Percentiles rank a stretch among this genome's conserved stretches.
These are phyloP conservation scores for Acleris cristana DNA, from an alignment of 2,888 invertebrate genomes.

Conservation along the genomic window DNA sequence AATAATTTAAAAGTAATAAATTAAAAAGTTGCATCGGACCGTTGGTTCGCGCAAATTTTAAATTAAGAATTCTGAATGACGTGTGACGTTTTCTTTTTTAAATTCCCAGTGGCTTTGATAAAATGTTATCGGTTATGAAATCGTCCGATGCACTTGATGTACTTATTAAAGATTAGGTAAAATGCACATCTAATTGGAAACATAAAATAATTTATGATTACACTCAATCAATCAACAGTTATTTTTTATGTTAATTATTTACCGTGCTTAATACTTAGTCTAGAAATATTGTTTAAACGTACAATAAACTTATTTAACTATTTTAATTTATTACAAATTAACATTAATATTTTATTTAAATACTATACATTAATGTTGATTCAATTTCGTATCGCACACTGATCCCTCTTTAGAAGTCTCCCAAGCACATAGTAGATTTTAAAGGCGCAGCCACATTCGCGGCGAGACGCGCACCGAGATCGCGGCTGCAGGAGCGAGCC, in stretches of 20 bases:
- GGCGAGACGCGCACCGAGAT: constrained; percentile 41
- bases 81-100: neutral
- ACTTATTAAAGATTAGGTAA: constrained; percentile 17
- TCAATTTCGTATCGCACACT: neutral
- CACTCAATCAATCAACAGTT: neutral
- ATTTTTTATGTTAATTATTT: too few relatives aligned
- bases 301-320: too few relatives aligned
- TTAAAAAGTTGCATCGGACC: constrained; percentile 39
- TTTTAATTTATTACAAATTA: too few relatives aligned
- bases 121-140: constrained; percentile 18
- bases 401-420: neutral
- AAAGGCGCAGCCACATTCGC: constrained; percentile 23
- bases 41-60: constrained; percentile 23
- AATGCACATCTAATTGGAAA: constrained; percentile 7
- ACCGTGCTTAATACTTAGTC: too few relatives aligned
- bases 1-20: constrained; percentile 57
- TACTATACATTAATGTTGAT: neutral
- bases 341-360: too few relatives aligned
- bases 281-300: too few relatives aligned
- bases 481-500: constrained; percentile 45
- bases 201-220: neutral
- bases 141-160: constrained; percentile 19
- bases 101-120: constrained; percentile 13
- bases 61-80: constrained; percentile 18
- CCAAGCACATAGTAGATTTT: neutral